Base-by-base conservation (phyloP, 2,888 invertebrate species). In the Campoletis raptor region DNA sequence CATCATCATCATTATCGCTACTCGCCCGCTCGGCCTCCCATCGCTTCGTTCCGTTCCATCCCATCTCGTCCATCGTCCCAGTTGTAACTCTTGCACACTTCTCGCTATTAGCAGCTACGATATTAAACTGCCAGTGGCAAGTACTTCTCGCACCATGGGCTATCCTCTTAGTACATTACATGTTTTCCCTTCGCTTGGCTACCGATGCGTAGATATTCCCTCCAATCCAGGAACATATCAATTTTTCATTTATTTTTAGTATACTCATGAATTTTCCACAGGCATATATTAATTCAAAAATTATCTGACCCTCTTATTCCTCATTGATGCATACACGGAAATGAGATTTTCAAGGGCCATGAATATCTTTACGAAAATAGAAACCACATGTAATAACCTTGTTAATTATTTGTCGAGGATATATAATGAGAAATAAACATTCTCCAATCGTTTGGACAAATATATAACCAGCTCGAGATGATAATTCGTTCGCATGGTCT, bases 1-100 rank as follows among this genome's bases (percentile, higher is more conserved):
- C 92, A 94, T 93, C 93, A 94, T 94, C 93, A 93, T 93, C 92
- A 85, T 87, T 85, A 90, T 90, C 91, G 90, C 86, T 90, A 88
- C 89, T 85, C 89, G 83, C 81, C 79, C 83, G 78, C 79, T 78
- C 70, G 78, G 78, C 83, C 85, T 87, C 82, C 85, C 86, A 89
- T 90, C 89, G 81, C 88, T 90, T 89, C 89, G 88, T 90, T 90
- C 89, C 89, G 90, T 91, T 89, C 89, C 90, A 88, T 91, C 89
- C 89, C 90, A 88, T 90, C 88, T 87, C 85, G 79, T 72, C 74
- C 72, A 83, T 81, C 88, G 89, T 90, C 89, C 89, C 89, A 90
- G 88, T 90, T 88, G 91, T 88, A 89, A 89, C 54, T 76, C 77
- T 79, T 69, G 72, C 73, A 52, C 64, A 40, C 24, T 66, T 83